Base-by-base conservation (phyloP, 2,797 vertebrate species). In the Psittacula echo region DNA sequence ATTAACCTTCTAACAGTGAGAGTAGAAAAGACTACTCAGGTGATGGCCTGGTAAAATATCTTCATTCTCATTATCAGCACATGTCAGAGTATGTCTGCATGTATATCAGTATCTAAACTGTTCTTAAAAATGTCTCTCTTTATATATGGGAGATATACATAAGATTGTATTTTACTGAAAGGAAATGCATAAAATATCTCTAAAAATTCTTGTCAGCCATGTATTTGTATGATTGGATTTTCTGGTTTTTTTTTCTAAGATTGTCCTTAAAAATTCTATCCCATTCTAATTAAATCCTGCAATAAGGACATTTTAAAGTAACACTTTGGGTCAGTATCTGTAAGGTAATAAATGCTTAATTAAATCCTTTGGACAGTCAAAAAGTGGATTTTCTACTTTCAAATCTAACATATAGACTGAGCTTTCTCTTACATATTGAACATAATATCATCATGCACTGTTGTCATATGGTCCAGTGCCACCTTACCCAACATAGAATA, bases 371-470 rank as follows among this genome's bases (percentile, higher is more conserved):
- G 42, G 51, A 66, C 66, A 74, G 71, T 62, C 23, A 66, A 61
- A 26, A 91, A 78, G 71, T 72, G 24, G 26, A 71, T 90, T 94
- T 90, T 95, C 56, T 82, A 53, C 21, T 94, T 96, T 96, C 45
- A 96, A 91, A 95, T 95, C 30, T 85, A 87, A 29, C 80, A 67
- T 56, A 62, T 53, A 88, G 16, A 64, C 64, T 93, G 84, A 90
- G 42, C 29, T 82, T 93, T 83, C 60, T 89, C 58, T 95, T 70
- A 87, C 80, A 58, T 82, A 90, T 84, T 87, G 72, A 97, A 95
- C 88, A 94, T 94, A 93, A 87, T 93, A 65, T 75, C 86, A 75
- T 78, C 75, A 13, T 44, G 54, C 13, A 75, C 80, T 87, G 44
- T 45, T 93, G 82, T 87, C 66, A 97, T 75, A 97, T 90, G 64